Percentiles rank a stretch among this genome's conserved stretches.
These are phyloP conservation scores for Neolamprologus brichardi DNA, from an alignment of 2,113 vertebrate genomes.

Conservation along the genomic window DNA sequence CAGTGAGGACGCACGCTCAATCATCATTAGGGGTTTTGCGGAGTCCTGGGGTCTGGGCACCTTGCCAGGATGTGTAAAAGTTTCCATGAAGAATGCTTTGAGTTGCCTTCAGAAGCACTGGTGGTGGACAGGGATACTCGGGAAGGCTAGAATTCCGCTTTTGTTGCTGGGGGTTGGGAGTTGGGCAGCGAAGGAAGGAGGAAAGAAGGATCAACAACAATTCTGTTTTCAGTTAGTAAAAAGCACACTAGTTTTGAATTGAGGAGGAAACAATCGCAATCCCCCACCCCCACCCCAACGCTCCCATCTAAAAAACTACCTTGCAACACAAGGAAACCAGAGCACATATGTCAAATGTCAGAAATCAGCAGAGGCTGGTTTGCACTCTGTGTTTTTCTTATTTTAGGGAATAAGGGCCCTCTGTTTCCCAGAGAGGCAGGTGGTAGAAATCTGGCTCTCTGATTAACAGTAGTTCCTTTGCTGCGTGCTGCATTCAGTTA, in stretches of 20 bases:
- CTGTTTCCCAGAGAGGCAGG: constrained; percentile 66
- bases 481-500: constrained; percentile 31
- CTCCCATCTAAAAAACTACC: constrained; percentile 11
- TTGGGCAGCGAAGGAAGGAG: neutral
- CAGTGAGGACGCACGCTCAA: constrained; percentile 77
- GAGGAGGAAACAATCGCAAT: constrained; percentile 47
- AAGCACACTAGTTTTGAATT: constrained; percentile 27
- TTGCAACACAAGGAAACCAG: constrained; percentile 51
- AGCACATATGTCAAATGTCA: constrained; percentile 60
- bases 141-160: constrained; percentile 52
- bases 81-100: constrained; percentile 89
- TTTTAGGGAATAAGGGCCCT: constrained; percentile 61
- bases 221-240: constrained; percentile 51
- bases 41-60: constrained; percentile 78
- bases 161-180: constrained; percentile 6
- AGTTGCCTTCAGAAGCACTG: constrained; percentile 66
- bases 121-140: constrained; percentile 42
- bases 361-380: constrained; percentile 23
- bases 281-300: neutral
- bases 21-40: constrained; percentile 78
- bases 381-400: constrained; percentile 39
- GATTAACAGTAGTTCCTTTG: constrained; percentile 54
- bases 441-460: constrained; percentile 62
- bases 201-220: constrained; percentile 17
- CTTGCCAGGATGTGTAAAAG: constrained; percentile 83